Evolutionary conservation across 2,888 invertebrate species (phyloP).

Genomic region (Mythimna impura): DNA sequence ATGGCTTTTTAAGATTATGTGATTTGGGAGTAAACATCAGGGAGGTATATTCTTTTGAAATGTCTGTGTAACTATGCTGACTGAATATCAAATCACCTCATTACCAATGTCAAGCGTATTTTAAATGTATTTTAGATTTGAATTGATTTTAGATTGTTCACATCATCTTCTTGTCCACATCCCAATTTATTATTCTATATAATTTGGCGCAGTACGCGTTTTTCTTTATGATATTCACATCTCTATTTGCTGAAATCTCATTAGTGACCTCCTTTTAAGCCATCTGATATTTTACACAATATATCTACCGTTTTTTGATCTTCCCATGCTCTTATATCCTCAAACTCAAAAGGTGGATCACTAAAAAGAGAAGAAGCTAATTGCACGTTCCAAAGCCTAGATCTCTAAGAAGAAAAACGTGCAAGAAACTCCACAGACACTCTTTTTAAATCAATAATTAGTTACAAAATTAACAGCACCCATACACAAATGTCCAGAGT

Average conservation of each 20-base stretch:
- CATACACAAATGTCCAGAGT: not conserved
- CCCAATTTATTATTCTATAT: not conserved
- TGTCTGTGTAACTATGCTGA: not conserved
- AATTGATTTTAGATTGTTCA: too few species aligned
- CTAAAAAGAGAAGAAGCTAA: too few species aligned
- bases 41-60: not conserved
- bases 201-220: not conserved
- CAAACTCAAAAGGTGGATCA: too few species aligned
- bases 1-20: constrained; percentile 23
- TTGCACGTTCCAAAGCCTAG: too few species aligned
- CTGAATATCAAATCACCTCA: not conserved
- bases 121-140: not conserved
- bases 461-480: too few species aligned
- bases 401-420: too few species aligned
- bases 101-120: not conserved
- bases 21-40: constrained; percentile 1
- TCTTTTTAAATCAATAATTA: too few species aligned
- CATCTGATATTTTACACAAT: not conserved
- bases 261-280: too few species aligned
- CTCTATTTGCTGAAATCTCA: too few species aligned
- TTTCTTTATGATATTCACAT: too few species aligned
- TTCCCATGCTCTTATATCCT: not conserved
- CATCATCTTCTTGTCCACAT: not conserved
- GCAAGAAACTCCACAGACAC: too few species aligned
- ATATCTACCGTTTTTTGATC: not conserved